Conservation (phyloP, 1,140 invertebrate genomes). For the Euura saliciscinereae region DNA sequence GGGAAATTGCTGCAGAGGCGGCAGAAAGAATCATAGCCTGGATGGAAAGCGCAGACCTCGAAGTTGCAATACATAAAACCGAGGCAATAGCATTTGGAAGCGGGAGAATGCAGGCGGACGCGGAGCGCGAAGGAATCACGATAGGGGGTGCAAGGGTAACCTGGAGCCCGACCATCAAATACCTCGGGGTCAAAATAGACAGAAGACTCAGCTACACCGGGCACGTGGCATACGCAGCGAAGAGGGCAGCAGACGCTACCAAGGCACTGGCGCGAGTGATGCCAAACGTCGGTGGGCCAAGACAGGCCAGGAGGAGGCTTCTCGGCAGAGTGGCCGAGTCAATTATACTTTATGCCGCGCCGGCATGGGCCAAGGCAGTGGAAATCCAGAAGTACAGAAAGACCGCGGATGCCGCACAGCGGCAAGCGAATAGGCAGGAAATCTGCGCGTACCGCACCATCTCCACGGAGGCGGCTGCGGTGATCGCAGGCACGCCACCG, state of each 20-base stretch:
- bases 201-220: not conserved
- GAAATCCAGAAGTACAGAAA: slow-evolving; percentile 16
- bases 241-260: slow-evolving; percentile 5
- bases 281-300: too few relatives aligned
- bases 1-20: not conserved
- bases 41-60: slow-evolving; percentile 13
- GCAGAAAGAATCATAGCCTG: too few relatives aligned
- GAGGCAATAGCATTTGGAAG: slow-evolving; percentile 25
- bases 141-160: slow-evolving; percentile 11
- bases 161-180: not conserved
- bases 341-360: slow-evolving; percentile 27
- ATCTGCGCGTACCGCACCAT: slow-evolving; percentile 31
- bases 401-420: slow-evolving; percentile 21
- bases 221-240: slow-evolving; percentile 8
- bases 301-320: slow-evolving; percentile 23
- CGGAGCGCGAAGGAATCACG: too few relatives aligned
- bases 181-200: slow-evolving; percentile 16
- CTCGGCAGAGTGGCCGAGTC: slow-evolving; percentile 25
- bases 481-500: too few relatives aligned
- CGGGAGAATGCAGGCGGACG: too few relatives aligned
- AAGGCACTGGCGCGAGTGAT: not conserved
- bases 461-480: slow-evolving; percentile 24
- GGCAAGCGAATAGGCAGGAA: slow-evolving; percentile 21
- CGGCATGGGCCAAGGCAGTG: slow-evolving; percentile 16
- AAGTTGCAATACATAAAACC: slow-evolving; percentile 29